phyloP scores from a whole-genome alignment of 2,113 vertebrate genomes.

The Ammospiza caudacuta region DNA sequence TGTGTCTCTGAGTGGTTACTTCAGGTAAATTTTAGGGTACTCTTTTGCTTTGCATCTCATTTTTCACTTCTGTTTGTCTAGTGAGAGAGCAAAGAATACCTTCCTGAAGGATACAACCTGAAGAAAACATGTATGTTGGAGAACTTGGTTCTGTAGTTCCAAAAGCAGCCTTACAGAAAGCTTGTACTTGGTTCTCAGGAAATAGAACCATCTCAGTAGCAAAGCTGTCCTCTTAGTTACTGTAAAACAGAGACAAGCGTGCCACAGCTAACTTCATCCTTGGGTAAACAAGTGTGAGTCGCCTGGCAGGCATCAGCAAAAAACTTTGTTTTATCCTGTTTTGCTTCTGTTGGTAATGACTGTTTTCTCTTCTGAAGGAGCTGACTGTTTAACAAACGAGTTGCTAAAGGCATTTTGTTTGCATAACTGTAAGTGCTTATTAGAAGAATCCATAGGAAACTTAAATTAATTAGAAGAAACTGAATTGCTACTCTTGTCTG shows the following conservation, averaged over 20 bases:
- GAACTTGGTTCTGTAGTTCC: neutral
- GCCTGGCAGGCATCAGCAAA: constrained; percentile 51
- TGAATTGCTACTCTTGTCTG: neutral
- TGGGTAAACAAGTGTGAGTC: neutral
- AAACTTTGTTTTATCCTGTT: constrained; percentile 15
- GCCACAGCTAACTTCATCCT: neutral
- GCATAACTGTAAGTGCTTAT: constrained; percentile 68
- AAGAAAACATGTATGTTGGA: neutral
- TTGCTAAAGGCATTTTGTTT: constrained; percentile 79
- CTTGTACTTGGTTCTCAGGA: neutral
- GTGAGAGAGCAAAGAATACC: neutral
- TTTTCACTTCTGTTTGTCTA: neutral
- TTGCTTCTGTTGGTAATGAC: constrained; percentile 71
- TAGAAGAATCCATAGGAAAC: constrained; percentile 65
- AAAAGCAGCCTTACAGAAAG: neutral
- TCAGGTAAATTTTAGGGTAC: neutral
- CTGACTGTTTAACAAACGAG: constrained; percentile 84
- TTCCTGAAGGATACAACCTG: neutral
- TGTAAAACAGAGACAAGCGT: neutral
- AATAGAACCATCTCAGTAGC: neutral
- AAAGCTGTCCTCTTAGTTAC: neutral
- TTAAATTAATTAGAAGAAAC: constrained; percentile 41
- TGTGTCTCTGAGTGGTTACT: neutral
- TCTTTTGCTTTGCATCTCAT: neutral
- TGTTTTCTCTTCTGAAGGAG: constrained; percentile 71